Percentiles rank a stretch among this genome's conserved stretches.
Conservation (phyloP, 2,888 invertebrate genomes). For the Diabrotica balteata region DNA sequence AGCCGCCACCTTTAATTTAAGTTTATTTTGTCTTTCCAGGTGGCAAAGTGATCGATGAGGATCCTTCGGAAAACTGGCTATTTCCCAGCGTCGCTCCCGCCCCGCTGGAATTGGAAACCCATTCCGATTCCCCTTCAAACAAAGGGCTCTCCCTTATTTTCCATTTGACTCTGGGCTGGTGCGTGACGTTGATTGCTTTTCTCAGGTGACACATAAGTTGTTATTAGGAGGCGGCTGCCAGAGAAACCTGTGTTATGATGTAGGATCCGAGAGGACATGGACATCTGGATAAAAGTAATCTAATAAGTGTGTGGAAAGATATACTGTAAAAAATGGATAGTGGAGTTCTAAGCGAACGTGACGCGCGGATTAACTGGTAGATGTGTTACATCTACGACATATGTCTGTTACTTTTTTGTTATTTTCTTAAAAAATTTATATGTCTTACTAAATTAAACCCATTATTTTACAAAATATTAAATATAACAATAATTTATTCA, state of each 20-base stretch:
- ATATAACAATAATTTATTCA: too few relatives aligned
- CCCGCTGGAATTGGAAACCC: constrained; percentile 54
- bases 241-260: constrained; percentile 13
- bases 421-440: neutral
- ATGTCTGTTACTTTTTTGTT: too few relatives aligned
- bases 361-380: too few relatives aligned
- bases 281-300: constrained; percentile 10
- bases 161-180: constrained; percentile 39
- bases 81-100: constrained; percentile 56
- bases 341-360: neutral
- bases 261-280: constrained; percentile 3
- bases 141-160: constrained; percentile 35
- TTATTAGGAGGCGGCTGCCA: constrained; percentile 23
- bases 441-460: neutral
- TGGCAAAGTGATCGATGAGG: constrained; percentile 44
- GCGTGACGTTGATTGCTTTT: constrained; percentile 44
- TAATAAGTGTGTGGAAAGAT: constrained; percentile 5
- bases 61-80: constrained; percentile 54
- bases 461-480: neutral
- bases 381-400: too few relatives aligned
- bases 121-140: constrained; percentile 42
- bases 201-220: constrained; percentile 52
- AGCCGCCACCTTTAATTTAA: constrained; percentile 13
- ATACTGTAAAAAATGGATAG: constrained; percentile 1
- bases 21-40: constrained; percentile 38